These are phyloP conservation scores for Heliconius erato DNA, from an alignment of 2,888 invertebrate species.

Conservation along the genomic window DNA sequence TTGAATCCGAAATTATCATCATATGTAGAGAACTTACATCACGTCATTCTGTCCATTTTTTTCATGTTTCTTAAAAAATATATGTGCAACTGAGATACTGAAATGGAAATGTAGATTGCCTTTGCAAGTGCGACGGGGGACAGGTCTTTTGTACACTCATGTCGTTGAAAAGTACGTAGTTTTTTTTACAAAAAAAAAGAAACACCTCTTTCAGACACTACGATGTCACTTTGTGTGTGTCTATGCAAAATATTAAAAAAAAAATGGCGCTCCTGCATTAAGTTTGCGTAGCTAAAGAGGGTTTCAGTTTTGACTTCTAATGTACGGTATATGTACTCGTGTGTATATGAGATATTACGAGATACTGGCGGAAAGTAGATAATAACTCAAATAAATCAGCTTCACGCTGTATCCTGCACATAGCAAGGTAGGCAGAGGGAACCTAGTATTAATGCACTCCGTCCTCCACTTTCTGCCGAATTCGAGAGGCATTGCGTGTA, in stretches of 20 bases:
- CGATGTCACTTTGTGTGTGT: constrained; percentile 2
- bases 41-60: background rate
- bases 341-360: too few relatives aligned
- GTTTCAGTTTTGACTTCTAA: background rate
- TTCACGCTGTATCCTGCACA: too few relatives aligned
- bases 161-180: constrained; percentile 8
- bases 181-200: constrained; percentile 16
- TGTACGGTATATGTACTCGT: too few relatives aligned
- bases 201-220: background rate
- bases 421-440: too few relatives aligned
- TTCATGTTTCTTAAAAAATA: constrained; percentile 11
- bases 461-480: too few relatives aligned
- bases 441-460: too few relatives aligned
- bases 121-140: constrained; percentile 29
- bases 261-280: background rate
- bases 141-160: constrained; percentile 32
- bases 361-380: too few relatives aligned
- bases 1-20: background rate
- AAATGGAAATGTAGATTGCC: constrained; percentile 37
- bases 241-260: background rate
- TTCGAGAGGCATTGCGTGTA: too few relatives aligned
- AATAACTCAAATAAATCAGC: too few relatives aligned
- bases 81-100: constrained; percentile 24
- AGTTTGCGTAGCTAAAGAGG: background rate
- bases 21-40: background rate